Evolutionary conservation across 1,140 invertebrate species (phyloP), one percentile per base, ranked within the genome.

Genomic region (Drosophila orena): DNA sequence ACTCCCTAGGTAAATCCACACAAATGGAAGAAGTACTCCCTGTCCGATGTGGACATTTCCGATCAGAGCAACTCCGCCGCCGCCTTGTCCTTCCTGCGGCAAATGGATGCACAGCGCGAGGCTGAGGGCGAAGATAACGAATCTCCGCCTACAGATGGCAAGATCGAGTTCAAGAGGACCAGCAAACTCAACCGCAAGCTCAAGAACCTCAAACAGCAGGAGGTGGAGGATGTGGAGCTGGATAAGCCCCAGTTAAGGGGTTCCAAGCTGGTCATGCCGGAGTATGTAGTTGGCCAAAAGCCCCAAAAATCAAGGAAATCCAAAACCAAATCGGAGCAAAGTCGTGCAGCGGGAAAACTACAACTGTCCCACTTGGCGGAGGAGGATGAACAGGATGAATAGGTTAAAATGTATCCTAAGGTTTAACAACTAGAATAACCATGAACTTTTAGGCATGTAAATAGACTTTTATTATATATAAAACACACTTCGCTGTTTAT

Each of bases 21-120:
- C 75, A 96, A 96, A 88, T 97, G 96, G 95, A 94, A 93, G 1
- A 96, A 95, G 81, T 97, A 97, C 69, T 95, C 94, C 15, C 90
- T 97, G 12, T 94, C 94, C 35, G 95, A 97, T 94, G 95, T 96
- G 2, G 95, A 97, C 79, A 95, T 96, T 92, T 96, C 96, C 4
- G 95, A 97, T 22, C 93, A 93, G 57, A 95, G 94, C 40, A 97
- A 97, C 79, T 95, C 94, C 5, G 94, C 94, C 47, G 95, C 96
- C 34, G 96, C 96, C 7, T 93, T 96, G 60, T 94, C 95, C 7
- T 96, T 96, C 89, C 92, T 97, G 14, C 93, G 94, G 59, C 93
- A 96, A 92, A 91, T 96, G 54, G 94, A 95, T 81, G 93, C 94
- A 46, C 93, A 94, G 71, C 94, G 93, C 60, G 81, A 88, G 35